Evolutionary conservation across 1,140 invertebrate species (phyloP).

Genomic region (Eupristina koningsbergeri): DNA sequence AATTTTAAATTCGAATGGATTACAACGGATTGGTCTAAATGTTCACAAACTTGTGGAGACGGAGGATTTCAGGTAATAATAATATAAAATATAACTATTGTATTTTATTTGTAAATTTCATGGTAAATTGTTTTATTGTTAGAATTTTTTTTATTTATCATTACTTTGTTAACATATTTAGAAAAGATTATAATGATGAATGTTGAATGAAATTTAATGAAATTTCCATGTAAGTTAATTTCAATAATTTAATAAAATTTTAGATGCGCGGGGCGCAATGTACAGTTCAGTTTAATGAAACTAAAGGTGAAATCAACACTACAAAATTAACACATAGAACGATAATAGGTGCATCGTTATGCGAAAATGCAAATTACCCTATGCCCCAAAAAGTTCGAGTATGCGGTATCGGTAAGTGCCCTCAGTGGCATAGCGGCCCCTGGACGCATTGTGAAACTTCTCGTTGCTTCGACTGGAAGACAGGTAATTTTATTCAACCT

Average conservation of each 20-base stretch:
- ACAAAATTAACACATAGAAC: constrained; percentile 63
- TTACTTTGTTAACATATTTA: too few relatives aligned
- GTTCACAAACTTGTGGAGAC: constrained; percentile 89
- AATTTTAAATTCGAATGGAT: constrained; percentile 84
- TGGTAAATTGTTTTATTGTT: too few relatives aligned
- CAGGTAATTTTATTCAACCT: constrained; percentile 73
- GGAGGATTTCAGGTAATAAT: constrained; percentile 77
- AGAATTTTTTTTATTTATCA: too few relatives aligned
- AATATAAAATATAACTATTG: neutral
- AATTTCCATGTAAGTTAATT: too few relatives aligned
- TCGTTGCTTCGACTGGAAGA: constrained; percentile 84
- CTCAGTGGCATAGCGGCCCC: constrained; percentile 80
- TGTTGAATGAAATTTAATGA: too few relatives aligned
- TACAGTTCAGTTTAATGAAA: constrained; percentile 75
- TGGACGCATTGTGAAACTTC: constrained; percentile 83
- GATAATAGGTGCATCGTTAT: constrained; percentile 78
- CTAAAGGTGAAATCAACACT: constrained; percentile 56
- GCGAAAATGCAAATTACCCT: constrained; percentile 80
- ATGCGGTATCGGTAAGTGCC: constrained; percentile 81
- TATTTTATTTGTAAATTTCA: too few relatives aligned
- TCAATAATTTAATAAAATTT: too few relatives aligned
- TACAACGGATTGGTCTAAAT: constrained; percentile 87
- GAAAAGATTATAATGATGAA: too few relatives aligned
- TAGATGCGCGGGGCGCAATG: constrained; percentile 83
- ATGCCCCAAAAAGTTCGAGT: constrained; percentile 79